Base-by-base conservation (phyloP, 2,888 invertebrate species). In the Noctua janthina region DNA sequence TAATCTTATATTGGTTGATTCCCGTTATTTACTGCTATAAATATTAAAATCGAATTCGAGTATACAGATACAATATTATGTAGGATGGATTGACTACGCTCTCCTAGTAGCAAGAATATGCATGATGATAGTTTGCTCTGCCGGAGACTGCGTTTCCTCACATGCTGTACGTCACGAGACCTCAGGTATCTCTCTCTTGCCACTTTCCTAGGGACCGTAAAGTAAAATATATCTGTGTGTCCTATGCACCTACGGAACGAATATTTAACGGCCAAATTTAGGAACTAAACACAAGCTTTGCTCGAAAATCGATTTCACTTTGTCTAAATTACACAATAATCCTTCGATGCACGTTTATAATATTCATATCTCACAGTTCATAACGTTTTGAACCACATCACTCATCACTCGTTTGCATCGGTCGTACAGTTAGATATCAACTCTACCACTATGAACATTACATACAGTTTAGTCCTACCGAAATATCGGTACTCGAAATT, bases 211-310 rank as follows among this genome's bases (percentile, higher is more conserved):
- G 74, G 87, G 82, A 76, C 88, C 87, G 86, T 90, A 88, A 91
- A 92, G 83, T 89, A 86, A 91, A 90, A 91, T 86, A 85, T 84
- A 80, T 82, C 62, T 76, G 56, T 79, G 88, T 90, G 88, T 89
- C 87, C 91, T 88, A 90, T 89, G 87, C 91, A 90, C 90, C 92
- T 92, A 92, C 88, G 11, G 70, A 89, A 90, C 87, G 87, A 90
- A 88, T 87, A 82, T 75, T 75, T 68, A 90, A 91, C 92, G 92
- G 95, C 92, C 92, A 94, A 95, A 94, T 95, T 94, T 96, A 96
- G 96, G 95, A 96, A 97, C 96, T 95, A 95, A 96, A 96, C 95
- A 95, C 95, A 96, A 96, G 96, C 96, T 95, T 95, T 94, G 95
- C 96, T 95, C 95, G 93, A 95, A 93, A 92, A 91, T 92, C 89